A percentile compares a stretch with the other conserved stretches of the same genome.
Conservation (phyloP, 2,113 vertebrate species). For the Rhinolophus ferrumequinum region DNA sequence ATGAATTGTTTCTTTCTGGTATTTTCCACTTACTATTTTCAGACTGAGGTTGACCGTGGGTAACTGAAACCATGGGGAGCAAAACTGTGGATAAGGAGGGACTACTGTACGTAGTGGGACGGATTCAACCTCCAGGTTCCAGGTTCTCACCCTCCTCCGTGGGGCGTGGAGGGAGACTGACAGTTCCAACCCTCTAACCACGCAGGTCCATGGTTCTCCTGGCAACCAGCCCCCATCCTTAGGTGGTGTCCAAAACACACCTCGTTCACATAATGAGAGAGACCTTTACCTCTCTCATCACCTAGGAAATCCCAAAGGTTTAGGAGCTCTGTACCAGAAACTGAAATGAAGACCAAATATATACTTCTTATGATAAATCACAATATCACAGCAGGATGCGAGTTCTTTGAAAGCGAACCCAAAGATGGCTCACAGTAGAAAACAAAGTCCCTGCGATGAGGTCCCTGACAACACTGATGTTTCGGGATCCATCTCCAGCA, state of each 20-base stretch:
- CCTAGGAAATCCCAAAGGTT: neutral
- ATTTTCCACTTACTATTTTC: neutral
- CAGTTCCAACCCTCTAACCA: neutral
- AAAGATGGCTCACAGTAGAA: neutral
- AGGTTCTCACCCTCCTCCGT: neutral
- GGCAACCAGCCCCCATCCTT: neutral
- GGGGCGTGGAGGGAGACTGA: neutral
- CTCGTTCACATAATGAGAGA: neutral
- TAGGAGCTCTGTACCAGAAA: neutral
- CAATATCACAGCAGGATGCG: neutral
- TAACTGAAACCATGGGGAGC: neutral
- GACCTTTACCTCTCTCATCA: neutral
- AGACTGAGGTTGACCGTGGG: neutral
- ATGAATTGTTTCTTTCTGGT: neutral
- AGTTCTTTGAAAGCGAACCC: neutral
- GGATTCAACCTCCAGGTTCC: neutral
- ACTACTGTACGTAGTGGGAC: neutral
- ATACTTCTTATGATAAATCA: neutral
- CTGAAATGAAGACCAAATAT: neutral
- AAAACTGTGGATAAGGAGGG: neutral
- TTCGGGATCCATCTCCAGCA: neutral
- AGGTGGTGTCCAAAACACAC: neutral
- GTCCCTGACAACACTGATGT: neutral
- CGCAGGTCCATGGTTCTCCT: neutral
- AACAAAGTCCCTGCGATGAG: neutral